Conservation (phyloP, 2,797 vertebrate species). For the Calcarius lapponicus region DNA sequence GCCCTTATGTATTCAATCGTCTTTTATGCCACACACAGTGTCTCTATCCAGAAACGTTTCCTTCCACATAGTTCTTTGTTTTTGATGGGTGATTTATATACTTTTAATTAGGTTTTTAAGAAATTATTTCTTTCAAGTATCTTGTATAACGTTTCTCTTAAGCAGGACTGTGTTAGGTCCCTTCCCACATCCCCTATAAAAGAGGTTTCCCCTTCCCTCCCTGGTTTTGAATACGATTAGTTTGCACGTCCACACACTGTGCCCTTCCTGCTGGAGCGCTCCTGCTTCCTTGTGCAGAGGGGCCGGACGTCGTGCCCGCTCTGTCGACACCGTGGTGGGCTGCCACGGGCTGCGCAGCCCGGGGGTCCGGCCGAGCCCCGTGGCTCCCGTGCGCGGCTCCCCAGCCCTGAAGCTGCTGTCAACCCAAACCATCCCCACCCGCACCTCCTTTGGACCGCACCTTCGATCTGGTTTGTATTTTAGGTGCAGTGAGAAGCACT, state of each 20-base stretch:
- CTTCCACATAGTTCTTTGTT: conserved; percentile 65
- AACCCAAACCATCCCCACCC: neutral
- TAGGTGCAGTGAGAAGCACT: neutral
- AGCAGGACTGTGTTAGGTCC: neutral
- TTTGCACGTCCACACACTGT: neutral
- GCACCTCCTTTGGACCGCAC: neutral
- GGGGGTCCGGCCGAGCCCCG: neutral
- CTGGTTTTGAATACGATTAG: neutral
- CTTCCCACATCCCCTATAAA: neutral
- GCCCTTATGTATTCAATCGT: conserved; percentile 74
- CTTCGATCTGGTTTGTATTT: neutral
- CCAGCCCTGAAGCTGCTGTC: neutral
- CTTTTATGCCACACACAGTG: conserved; percentile 76
- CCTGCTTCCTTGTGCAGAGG: neutral
- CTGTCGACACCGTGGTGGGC: neutral
- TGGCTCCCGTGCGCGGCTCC: neutral
- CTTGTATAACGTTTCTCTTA: neutral
- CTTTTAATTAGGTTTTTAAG: conserved; percentile 39
- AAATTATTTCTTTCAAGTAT: neutral
- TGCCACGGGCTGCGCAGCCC: neutral
- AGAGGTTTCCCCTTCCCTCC: neutral
- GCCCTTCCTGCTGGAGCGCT: neutral
- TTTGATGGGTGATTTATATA: conserved; percentile 65
- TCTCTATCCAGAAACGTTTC: conserved; percentile 65
- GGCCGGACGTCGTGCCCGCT: neutral